Evolutionary conservation across 2,113 vertebrate genomes (phyloP).

Genomic region (Phycodurus eques): DNA sequence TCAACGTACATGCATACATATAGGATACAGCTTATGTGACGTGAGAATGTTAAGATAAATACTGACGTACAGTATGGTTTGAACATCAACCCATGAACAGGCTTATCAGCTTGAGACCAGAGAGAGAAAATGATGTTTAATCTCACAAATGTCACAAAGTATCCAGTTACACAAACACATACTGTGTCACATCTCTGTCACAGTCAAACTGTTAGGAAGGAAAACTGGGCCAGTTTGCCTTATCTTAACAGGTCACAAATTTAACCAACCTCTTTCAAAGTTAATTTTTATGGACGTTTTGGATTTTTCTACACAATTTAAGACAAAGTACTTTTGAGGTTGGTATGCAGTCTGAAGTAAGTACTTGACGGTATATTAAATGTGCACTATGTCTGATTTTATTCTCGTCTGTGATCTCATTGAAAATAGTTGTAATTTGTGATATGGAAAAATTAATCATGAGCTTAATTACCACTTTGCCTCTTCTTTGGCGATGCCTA

Average conservation of each 20-base stretch:
- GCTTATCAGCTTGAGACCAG: neutral
- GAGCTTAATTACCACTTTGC: neutral
- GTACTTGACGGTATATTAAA: neutral
- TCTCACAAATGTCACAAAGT: neutral
- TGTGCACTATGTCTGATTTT: neutral
- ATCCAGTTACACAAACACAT: no score
- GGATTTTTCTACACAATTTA: neutral
- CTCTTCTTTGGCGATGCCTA: no score
- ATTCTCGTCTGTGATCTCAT: neutral
- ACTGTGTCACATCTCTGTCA: neutral
- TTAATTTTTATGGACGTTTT: neutral
- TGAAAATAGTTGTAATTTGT: neutral
- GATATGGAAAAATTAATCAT: neutral
- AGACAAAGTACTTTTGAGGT: constrained; percentile 1
- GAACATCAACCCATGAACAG: neutral
- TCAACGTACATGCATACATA: neutral
- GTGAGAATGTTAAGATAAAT: neutral
- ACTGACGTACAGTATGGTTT: neutral
- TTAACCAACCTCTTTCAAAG: neutral
- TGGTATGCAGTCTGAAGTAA: neutral
- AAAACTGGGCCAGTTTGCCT: neutral
- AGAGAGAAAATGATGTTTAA: neutral
- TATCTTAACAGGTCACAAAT: neutral
- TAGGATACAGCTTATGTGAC: neutral
- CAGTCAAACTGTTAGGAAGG: neutral